Evolutionary conservation across 1,140 invertebrate species (phyloP).

Genomic region (Microplitis demolitor): DNA sequence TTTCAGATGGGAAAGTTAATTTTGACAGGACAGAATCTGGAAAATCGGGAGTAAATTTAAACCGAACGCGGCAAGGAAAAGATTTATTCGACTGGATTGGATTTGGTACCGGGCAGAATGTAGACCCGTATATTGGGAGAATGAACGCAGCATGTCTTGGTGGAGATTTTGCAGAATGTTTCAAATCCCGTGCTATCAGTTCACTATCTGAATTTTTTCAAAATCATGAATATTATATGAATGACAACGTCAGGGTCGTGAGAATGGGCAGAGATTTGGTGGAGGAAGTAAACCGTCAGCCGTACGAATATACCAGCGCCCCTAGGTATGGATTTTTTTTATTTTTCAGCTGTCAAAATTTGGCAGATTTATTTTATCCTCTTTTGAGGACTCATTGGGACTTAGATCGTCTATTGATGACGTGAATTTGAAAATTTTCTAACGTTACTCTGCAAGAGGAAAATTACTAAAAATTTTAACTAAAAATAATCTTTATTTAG

Average conservation of each 20-base stretch:
- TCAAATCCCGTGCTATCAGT: slow-evolving; percentile 75
- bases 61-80: slow-evolving; percentile 62
- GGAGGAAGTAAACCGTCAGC: slow-evolving; percentile 60
- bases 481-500: slow-evolving; percentile 32
- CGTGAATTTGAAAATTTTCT: too few species aligned
- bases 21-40: slow-evolving; percentile 26
- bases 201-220: slow-evolving; percentile 79
- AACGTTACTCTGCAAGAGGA: too few species aligned
- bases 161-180: slow-evolving; percentile 79
- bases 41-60: slow-evolving; percentile 28
- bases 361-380: too few species aligned
- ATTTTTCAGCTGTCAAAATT: neutral
- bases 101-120: slow-evolving; percentile 70
- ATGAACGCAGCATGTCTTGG: slow-evolving; percentile 73
- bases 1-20: slow-evolving; percentile 32
- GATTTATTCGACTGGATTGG: slow-evolving; percentile 76
- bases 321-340: slow-evolving; percentile 55
- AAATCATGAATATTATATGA: slow-evolving; percentile 63
- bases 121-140: slow-evolving; percentile 76
- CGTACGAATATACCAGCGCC: slow-evolving; percentile 71
- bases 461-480: neutral
- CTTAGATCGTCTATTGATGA: too few species aligned
- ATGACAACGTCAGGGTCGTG: slow-evolving; percentile 71
- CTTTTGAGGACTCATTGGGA: too few species aligned
- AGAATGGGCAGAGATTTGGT: slow-evolving; percentile 69